Evolutionary conservation across 2,888 invertebrate species (phyloP).

Genomic region (Chelonus formosanus): DNA sequence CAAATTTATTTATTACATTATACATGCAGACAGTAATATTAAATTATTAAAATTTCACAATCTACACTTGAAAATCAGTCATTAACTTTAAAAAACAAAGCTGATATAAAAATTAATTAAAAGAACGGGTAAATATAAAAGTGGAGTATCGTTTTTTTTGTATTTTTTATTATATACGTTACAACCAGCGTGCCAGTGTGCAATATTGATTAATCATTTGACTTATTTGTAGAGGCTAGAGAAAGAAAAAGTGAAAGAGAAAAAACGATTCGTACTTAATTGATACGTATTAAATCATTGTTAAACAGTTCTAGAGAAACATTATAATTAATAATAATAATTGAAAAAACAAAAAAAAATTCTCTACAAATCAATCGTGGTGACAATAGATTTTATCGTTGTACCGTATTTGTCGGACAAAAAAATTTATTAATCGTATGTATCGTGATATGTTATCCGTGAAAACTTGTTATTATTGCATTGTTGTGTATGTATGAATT

Average conservation of each 20-base stretch:
- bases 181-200: constrained; percentile 9
- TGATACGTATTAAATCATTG: constrained; percentile 23
- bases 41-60: neutral
- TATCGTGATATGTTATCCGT: constrained; percentile 42
- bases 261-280: constrained; percentile 29
- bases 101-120: too few species aligned
- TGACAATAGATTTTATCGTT: constrained; percentile 61
- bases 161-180: too few species aligned
- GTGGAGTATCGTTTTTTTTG: too few species aligned
- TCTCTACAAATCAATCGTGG: constrained; percentile 59
- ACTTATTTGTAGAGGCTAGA: constrained; percentile 15
- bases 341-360: constrained; percentile 30
- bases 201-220: constrained; percentile 26
- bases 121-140: neutral
- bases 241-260: constrained; percentile 27
- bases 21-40: constrained; percentile 20
- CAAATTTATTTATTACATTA: constrained; percentile 28
- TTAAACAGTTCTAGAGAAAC: constrained; percentile 23
- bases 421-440: constrained; percentile 38
- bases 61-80: too few species aligned
- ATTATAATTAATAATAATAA: constrained; percentile 32
- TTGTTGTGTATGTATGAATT: constrained; percentile 38
- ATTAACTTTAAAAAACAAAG: too few species aligned
- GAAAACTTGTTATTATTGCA: constrained; percentile 48
- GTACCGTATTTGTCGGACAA: constrained; percentile 49